Percentiles rank a stretch among this genome's conserved stretches.
phyloP scores from a whole-genome alignment of 2,797 vertebrate genomes.

The Sebastes minor region DNA sequence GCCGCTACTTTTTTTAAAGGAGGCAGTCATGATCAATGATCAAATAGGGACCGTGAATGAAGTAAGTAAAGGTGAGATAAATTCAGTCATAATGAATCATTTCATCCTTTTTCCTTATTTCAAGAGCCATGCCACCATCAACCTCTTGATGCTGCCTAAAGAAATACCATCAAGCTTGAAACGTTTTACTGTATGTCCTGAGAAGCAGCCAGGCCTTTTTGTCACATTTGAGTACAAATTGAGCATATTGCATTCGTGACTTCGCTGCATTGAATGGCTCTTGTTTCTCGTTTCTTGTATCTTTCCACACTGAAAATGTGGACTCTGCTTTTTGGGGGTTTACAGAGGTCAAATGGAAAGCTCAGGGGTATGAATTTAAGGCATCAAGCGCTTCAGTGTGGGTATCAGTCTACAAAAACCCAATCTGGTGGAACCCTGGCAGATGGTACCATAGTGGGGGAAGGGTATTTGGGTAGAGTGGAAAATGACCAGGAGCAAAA shows the following conservation, averaged over 20 bases:
- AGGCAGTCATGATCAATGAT: background rate
- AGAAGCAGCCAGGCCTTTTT: background rate
- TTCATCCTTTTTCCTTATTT: background rate
- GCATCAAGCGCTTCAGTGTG: background rate
- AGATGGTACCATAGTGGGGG: conserved; percentile 50
- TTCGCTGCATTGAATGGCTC: background rate
- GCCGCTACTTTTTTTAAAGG: background rate
- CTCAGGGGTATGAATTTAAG: background rate
- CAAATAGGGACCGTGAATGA: background rate
- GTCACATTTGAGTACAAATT: background rate
- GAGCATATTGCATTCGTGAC: background rate
- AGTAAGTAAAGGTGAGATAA: background rate
- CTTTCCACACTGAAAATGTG: background rate
- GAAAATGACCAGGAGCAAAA: conserved; percentile 22
- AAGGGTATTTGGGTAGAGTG: conserved; percentile 12
- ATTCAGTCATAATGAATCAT: background rate
- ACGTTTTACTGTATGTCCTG: background rate
- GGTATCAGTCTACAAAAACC: conserved; percentile 26
- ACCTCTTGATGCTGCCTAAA: background rate
- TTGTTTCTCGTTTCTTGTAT: too few relatives aligned
- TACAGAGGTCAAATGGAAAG: conserved; percentile 9
- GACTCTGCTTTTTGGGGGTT: background rate
- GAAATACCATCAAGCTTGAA: background rate
- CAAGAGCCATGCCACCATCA: background rate
- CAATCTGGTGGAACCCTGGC: conserved; percentile 35